Conservation (phyloP, 1,140 invertebrate genomes). For the Drosophila equinoxialis region DNA sequence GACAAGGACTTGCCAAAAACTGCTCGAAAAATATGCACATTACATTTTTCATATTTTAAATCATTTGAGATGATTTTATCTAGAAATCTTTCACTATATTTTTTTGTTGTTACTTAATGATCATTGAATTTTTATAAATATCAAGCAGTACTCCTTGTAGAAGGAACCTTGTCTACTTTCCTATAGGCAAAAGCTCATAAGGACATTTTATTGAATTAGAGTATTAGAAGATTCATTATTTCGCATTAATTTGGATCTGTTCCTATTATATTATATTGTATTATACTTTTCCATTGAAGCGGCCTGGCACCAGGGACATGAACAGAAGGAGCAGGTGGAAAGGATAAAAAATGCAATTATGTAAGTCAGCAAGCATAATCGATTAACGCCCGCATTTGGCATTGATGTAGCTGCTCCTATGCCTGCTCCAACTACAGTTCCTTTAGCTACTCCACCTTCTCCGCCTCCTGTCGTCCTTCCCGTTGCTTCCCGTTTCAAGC, state of each 20-base stretch:
- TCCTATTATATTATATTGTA: constrained; percentile 20
- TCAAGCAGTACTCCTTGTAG: no score
- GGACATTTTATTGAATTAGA: background rate
- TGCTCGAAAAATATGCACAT: background rate
- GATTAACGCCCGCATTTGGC: constrained; percentile 51
- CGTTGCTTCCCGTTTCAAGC: background rate
- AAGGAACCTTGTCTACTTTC: no score
- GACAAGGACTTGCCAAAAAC: background rate
- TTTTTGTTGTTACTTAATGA: no score
- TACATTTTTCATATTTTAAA: background rate
- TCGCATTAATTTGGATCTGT: background rate
- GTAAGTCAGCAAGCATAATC: constrained; percentile 68
- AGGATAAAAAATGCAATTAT: constrained; percentile 61
- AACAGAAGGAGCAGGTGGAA: constrained; percentile 14
- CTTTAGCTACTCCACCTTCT: background rate
- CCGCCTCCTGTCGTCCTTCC: background rate
- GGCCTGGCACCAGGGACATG: background rate
- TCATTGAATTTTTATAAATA: no score
- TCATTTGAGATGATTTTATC: no score
- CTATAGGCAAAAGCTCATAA: no score
- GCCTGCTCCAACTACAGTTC: constrained; percentile 1
- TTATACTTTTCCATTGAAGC: constrained; percentile 23
- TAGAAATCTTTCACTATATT: no score
- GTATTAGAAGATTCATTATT: background rate
- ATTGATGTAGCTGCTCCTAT: constrained; percentile 64